A percentile compares a stretch with the other conserved stretches of the same genome.
These are phyloP conservation scores for Galbula dea DNA, from an alignment of 2,113 vertebrate species.

Conservation along the genomic window DNA sequence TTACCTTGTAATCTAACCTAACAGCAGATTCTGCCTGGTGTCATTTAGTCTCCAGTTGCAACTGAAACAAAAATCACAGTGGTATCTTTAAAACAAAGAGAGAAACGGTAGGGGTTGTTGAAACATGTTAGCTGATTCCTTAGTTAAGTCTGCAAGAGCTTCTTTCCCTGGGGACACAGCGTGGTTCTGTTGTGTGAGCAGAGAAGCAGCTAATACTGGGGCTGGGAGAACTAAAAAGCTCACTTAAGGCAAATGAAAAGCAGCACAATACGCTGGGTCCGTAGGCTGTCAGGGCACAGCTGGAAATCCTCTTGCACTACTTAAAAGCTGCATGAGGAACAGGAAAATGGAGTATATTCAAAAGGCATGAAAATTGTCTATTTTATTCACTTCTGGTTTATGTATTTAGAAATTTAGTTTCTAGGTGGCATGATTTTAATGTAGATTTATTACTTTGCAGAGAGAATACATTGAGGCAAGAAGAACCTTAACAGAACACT, in stretches of 20 bases:
- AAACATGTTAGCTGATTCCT: constrained; percentile 70
- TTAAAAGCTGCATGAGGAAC: constrained; percentile 18
- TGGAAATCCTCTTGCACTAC: constrained; percentile 63
- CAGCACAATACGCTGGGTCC: constrained; percentile 71
- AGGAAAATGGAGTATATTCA: constrained; percentile 42
- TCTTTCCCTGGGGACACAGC: constrained; percentile 67
- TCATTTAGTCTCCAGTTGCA: constrained; percentile 77
- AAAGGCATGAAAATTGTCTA: constrained; percentile 46
- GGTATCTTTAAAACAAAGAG: constrained; percentile 73
- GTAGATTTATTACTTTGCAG: not conserved
- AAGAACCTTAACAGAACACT: not conserved
- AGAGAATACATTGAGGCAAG: not conserved
- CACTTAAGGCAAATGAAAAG: constrained; percentile 51
- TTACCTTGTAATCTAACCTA: constrained; percentile 82
- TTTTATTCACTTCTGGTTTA: constrained; percentile 26
- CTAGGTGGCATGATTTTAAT: not conserved
- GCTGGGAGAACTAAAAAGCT: constrained; percentile 47
- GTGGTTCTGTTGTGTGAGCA: constrained; percentile 62
- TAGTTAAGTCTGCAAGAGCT: constrained; percentile 68
- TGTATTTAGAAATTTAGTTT: not conserved
- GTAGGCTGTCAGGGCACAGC: constrained; percentile 85
- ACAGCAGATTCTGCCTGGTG: constrained; percentile 74
- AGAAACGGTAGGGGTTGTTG: constrained; percentile 67
- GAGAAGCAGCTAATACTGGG: constrained; percentile 63
- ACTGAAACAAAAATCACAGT: constrained; percentile 72